These are phyloP conservation scores for Protonemura montana DNA, from an alignment of 2,888 invertebrate species.

Conservation along the genomic window DNA sequence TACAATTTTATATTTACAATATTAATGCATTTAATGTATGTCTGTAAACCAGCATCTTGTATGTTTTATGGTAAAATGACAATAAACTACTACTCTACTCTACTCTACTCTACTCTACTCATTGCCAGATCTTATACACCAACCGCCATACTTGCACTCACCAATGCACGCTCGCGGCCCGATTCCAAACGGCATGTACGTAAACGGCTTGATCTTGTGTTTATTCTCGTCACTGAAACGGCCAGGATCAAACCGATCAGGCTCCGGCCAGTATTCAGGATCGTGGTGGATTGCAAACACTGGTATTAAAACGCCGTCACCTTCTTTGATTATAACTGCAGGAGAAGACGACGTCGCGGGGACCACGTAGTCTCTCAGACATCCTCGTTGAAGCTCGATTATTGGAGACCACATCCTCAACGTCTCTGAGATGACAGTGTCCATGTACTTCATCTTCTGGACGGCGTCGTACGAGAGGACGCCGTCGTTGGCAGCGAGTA, in stretches of 20 bases:
- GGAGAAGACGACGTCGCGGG: constrained; percentile 53
- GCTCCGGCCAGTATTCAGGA: constrained; percentile 63
- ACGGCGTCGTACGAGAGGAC: constrained; percentile 52
- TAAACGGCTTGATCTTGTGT: constrained; percentile 59
- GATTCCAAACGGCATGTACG: constrained; percentile 65
- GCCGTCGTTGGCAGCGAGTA: constrained; percentile 48
- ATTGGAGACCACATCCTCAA: constrained; percentile 45
- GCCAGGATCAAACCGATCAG: constrained; percentile 61
- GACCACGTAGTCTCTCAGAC: constrained; percentile 50
- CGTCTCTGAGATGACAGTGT: constrained; percentile 61
- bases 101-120: too few species aligned
- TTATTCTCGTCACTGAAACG: constrained; percentile 67
- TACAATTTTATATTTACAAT: too few species aligned
- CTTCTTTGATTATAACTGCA: constrained; percentile 58
- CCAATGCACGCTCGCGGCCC: constrained; percentile 72
- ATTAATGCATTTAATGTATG: too few species aligned
- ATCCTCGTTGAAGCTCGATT: constrained; percentile 38
- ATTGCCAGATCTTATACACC: too few species aligned
- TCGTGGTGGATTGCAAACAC: constrained; percentile 62
- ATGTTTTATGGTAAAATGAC: too few species aligned
- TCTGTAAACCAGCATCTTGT: too few species aligned
- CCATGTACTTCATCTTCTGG: constrained; percentile 66
- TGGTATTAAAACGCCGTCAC: constrained; percentile 58
- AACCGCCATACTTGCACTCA: constrained; percentile 52
- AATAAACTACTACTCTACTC: too few species aligned